phyloP scores from a whole-genome alignment of 2,888 invertebrate genomes.

The Melanargia galathea region DNA sequence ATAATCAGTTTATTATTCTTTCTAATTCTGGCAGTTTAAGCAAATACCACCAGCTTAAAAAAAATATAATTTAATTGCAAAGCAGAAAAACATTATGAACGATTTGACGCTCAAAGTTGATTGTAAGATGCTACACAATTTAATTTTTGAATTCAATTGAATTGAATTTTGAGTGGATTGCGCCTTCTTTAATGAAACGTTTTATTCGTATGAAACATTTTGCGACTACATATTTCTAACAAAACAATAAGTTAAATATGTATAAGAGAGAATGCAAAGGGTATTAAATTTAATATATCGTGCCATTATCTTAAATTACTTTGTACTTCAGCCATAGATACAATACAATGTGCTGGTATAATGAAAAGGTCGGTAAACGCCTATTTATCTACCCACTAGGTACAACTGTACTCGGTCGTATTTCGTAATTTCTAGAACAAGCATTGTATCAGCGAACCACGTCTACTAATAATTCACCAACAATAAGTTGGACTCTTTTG shows the following conservation, averaged over 20 bases:
- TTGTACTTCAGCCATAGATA: neutral
- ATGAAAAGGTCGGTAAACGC: neutral
- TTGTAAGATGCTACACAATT: no score
- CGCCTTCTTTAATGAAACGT: no score
- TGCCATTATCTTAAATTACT: neutral
- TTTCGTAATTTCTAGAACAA: conserved; percentile 4
- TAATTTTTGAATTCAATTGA: no score
- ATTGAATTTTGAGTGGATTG: no score
- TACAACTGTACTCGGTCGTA: neutral
- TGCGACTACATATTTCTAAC: no score
- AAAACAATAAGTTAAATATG: neutral
- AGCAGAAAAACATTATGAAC: no score
- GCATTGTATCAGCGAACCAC: neutral
- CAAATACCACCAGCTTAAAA: neutral
- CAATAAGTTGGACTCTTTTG: neutral
- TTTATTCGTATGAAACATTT: no score
- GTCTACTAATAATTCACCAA: neutral
- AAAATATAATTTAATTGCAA: neutral
- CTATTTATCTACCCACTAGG: neutral
- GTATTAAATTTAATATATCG: neutral
- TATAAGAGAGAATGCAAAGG: neutral
- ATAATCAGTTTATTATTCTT: neutral
- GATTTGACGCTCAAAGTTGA: no score
- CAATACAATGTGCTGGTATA: neutral
- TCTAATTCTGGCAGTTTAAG: neutral